These are phyloP conservation scores for Octonoba sinensis DNA, from an alignment of 2,888 invertebrate genomes.

Conservation along the genomic window DNA sequence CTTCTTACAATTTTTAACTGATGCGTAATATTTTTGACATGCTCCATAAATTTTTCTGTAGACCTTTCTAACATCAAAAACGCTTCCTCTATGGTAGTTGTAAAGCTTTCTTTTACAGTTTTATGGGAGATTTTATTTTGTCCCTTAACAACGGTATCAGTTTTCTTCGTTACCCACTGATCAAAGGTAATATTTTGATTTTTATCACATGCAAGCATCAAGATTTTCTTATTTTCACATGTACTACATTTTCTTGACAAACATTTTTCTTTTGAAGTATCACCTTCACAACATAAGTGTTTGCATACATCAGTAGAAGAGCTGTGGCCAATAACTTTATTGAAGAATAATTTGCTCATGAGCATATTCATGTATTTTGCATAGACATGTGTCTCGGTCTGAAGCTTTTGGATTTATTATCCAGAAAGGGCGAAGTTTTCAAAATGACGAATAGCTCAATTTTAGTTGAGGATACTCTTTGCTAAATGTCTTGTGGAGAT, in stretches of 20 bases:
- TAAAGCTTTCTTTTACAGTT: neutral
- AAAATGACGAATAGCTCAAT: neutral
- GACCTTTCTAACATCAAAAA: neutral
- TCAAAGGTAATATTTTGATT: neutral
- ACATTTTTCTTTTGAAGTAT: neutral
- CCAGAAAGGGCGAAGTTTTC: neutral
- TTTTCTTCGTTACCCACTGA: neutral
- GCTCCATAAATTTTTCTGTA: neutral
- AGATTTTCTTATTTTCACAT: neutral
- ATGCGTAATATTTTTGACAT: neutral
- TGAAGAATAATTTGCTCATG: neutral
- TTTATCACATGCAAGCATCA: neutral
- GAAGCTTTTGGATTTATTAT: neutral
- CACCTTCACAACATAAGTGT: slow-evolving; percentile 1
- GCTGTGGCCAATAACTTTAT: slow-evolving; percentile 1
- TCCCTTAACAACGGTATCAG: neutral
- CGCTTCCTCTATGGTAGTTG: neutral
- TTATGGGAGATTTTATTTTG: neutral
- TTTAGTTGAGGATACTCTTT: neutral
- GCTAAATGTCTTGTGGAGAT: neutral
- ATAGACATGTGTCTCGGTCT: neutral
- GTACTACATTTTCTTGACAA: neutral
- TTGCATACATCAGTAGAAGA: slow-evolving; percentile 4
- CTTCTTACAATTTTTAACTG: neutral
- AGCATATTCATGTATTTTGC: slow-evolving; percentile 1